Conservation (phyloP, 2,797 vertebrate genomes). For the Pangasius krempfi region DNA sequence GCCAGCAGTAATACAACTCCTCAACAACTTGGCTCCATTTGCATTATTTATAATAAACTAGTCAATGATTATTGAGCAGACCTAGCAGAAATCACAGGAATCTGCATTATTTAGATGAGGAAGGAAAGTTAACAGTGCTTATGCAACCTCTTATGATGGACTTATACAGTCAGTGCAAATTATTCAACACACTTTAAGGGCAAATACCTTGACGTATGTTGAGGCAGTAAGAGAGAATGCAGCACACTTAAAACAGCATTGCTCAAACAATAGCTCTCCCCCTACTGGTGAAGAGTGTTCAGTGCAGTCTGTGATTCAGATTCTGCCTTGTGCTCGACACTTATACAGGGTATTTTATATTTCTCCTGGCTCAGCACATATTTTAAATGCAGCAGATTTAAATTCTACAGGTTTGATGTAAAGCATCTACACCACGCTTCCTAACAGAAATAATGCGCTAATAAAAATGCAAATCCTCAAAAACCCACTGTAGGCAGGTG, state of each 20-base stretch:
- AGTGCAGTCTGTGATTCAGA: slow-evolving; percentile 18
- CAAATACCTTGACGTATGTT: neutral
- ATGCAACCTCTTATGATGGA: neutral
- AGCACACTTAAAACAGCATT: neutral
- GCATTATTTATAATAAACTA: slow-evolving; percentile 47
- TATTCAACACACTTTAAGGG: neutral
- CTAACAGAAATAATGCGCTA: neutral
- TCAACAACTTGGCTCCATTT: neutral
- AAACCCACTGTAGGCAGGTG: neutral
- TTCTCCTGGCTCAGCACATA: neutral
- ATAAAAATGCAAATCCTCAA: slow-evolving; percentile 26
- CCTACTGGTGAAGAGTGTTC: slow-evolving; percentile 51
- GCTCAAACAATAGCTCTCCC: slow-evolving; percentile 52
- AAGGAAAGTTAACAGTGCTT: neutral
- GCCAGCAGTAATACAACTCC: neutral
- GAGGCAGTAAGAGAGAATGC: neutral
- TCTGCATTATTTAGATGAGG: slow-evolving; percentile 47
- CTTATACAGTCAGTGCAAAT: neutral
- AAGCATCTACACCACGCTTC: neutral
- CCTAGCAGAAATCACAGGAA: slow-evolving; percentile 15
- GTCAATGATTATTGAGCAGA: slow-evolving; percentile 42
- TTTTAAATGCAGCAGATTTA: neutral
- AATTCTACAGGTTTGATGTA: slow-evolving; percentile 5
- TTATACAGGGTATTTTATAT: neutral
- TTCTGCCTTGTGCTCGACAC: neutral